Conservation (phyloP, 2,888 invertebrate genomes). For the Tipula confusa region DNA sequence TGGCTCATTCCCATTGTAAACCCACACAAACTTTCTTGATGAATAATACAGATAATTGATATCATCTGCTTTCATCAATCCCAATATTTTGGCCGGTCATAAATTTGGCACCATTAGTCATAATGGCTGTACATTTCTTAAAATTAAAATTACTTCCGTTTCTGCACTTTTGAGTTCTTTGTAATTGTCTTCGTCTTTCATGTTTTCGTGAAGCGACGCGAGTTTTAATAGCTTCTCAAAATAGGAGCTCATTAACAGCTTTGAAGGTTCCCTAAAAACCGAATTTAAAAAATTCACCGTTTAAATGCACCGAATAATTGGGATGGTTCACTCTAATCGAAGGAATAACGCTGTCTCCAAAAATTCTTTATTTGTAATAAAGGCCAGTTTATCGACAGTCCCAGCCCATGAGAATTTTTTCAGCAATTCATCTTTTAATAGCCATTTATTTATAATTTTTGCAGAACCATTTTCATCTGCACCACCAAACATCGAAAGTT, state of each 20-base stretch:
- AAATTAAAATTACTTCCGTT: not conserved
- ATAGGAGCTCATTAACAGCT: not conserved
- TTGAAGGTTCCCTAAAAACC: no score
- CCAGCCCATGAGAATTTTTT: no score
- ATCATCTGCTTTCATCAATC: not conserved
- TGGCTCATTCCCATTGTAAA: slow-evolving; percentile 33
- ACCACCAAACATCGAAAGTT: no score
- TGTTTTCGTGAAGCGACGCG: not conserved
- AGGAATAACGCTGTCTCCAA: no score
- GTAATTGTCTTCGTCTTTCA: not conserved
- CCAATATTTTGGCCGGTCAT: slow-evolving; percentile 36
- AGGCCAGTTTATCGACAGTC: no score
- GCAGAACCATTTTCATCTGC: no score
- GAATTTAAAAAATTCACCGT: no score
- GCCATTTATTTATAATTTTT: no score
- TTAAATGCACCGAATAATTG: no score
- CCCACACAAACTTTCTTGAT: slow-evolving; percentile 30
- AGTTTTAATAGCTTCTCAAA: slow-evolving; percentile 16
- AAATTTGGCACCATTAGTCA: slow-evolving; percentile 34
- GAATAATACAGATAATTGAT: slow-evolving; percentile 35
- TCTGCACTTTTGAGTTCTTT: slow-evolving; percentile 26
- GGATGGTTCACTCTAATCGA: no score
- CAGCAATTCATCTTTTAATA: no score
- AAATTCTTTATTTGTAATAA: no score
- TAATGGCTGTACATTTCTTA: slow-evolving; percentile 33